Evolutionary conservation across 1,140 invertebrate genomes (phyloP).

Genomic region (Paramacrobiotus metropolitanus): DNA sequence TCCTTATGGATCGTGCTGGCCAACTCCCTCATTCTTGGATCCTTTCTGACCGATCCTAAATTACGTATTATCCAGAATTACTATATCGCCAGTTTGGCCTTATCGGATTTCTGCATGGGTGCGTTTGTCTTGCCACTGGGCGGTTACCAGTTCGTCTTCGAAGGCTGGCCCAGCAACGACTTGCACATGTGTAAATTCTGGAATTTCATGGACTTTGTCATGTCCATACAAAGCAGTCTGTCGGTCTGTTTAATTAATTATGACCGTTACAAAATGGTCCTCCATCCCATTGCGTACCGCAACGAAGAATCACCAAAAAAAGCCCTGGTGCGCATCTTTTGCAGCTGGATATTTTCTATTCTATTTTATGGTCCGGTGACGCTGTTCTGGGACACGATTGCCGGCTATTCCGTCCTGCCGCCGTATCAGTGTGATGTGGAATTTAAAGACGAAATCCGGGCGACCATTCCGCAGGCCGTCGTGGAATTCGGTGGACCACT

Average conservation of each 20-base stretch:
- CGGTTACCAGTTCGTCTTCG: not conserved
- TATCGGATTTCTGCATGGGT: not conserved
- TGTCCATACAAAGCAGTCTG: not conserved
- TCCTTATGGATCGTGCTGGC: not conserved
- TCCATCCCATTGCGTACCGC: constrained; percentile 1
- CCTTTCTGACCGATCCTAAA: not conserved
- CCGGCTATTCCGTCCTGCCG: not conserved
- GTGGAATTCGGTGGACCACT: not conserved
- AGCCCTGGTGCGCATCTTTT: not conserved
- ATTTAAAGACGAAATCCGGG: not conserved
- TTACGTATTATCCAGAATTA: not conserved
- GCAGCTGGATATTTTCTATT: not conserved
- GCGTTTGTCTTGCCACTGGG: not conserved
- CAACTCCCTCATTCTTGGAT: not conserved
- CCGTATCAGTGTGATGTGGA: not conserved
- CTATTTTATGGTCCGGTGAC: not conserved
- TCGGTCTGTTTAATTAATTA: not conserved
- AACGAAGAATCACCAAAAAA: not conserved
- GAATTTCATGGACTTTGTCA: not conserved
- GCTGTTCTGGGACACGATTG: not conserved
- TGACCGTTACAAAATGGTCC: not conserved
- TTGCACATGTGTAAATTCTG: not conserved
- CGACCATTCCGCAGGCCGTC: not conserved
- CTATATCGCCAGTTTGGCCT: constrained; percentile 1
- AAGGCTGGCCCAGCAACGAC: not conserved